Evolutionary conservation across 1,140 invertebrate species (phyloP), one percentile per base, ranked within the genome.

Genomic region (Drosophila athabasca): DNA sequence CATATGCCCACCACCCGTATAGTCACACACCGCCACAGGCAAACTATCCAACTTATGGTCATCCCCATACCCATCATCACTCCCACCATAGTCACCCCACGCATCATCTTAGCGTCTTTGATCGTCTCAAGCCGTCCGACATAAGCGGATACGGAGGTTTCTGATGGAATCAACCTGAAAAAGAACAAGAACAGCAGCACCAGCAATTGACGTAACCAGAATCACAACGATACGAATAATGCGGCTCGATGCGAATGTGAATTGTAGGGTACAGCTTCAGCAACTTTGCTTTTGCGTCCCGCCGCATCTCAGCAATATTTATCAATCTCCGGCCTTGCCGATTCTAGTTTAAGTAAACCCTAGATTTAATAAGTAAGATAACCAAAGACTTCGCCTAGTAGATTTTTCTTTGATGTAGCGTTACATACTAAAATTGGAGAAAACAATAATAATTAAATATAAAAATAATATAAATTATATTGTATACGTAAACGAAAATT

Each of bases 51-150:
- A 59, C 68, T 19, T 76, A 73, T 74, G 35, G 65, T 7, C 73
- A 77, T 51, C 39, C 62, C 11, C 71, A 76, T 41, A 45, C 54
- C 7, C 82, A 89, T 39, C 73, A 78, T 35, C 71, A 76, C 31
- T 43, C 54, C 7, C 82, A 89, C 39, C 73, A 78, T 29, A 62
- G 71, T 15, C 80, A 91, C 48, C 41, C 75, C 11, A n/a, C 84
- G 8, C 89, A 91, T 46, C 87, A 91, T 67, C 57, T 87, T 6
- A 81, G 69, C 54, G 91, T 91, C 46, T 92, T 91, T 45, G 91
- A 92, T 55, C 81, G 90, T 43, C 60, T 92, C 11, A 92, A 92
- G 59, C 90, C 89, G 51, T 90, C 90, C 51, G 90, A 92, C 57
- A 81, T 91, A 39, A 65, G 76, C 39, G 74, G 90, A 6, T 91